Base-by-base conservation (phyloP, 2,888 invertebrate species). In the Ellobium chinense region DNA sequence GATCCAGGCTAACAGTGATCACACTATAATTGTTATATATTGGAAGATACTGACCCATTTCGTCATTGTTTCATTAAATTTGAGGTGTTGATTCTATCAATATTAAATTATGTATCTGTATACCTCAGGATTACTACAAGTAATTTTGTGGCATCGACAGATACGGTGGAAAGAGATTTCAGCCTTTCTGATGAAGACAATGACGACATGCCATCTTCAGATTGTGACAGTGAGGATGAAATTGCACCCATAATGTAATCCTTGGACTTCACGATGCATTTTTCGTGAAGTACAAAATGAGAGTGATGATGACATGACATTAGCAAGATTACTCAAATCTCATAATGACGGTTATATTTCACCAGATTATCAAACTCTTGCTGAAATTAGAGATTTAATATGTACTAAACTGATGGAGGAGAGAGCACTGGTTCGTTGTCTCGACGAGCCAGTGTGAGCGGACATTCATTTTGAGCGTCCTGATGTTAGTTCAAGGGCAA, bases 371-470 rank as follows among this genome's bases (percentile, higher is more conserved):
- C 9, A 46, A 46, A 46, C 46, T 18, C 46, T 46, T 46, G 46
- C 46, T 46, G 18, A 18, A 12, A 46, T 46, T 12, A 7, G 18
- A 18, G 9, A 18, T 18, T 12, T 12, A 12, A 46, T 46, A 12
- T 18, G 46, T 18, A n/a, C n/a, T n/a, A 46, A 24, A 24, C 12
- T 14, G 7, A 27, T 7, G n/a, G 14, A 7, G 7, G 60, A 60
- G n/a, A 29, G 29, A 5, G 27, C n/a, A 5, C 2, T 29, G 27
- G 29, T n/a, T n/a, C n/a, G n/a, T n/a, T n/a, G n/a, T n/a, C 27
- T 63, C 29, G 60, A 72, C 21, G 56, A 72, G 34, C 72, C 72
- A 56, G 21, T 72, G 31, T 72, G 72, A 56, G 46, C 27, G 24
- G 54, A 75, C 12, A 46, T 27, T 18, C 31, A n/a, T 1, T 76